Conservation (phyloP, 2,888 invertebrate species). For the Oscheius myriophilus region DNA sequence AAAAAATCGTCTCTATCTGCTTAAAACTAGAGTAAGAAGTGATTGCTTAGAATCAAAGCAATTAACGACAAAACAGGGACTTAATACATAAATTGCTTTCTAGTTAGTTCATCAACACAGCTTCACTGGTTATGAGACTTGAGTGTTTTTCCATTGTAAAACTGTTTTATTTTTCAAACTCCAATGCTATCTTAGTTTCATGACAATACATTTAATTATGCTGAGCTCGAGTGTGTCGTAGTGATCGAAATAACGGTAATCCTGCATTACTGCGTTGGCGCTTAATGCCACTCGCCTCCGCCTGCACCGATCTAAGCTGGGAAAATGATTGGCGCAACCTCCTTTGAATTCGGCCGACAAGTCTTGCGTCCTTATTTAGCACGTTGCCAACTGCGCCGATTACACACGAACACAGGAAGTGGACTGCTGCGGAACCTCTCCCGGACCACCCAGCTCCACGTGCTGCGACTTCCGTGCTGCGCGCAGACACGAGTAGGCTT, state of each 20-base stretch:
- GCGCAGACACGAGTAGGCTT: too few relatives aligned
- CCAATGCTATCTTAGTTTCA: neutral
- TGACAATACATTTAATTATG: neutral
- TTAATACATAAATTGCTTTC: too few relatives aligned
- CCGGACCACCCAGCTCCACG: too few relatives aligned
- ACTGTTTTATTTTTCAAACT: too few relatives aligned
- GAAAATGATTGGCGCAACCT: conserved; percentile 25
- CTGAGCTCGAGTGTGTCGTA: neutral
- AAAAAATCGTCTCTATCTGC: too few relatives aligned
- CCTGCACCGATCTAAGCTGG: conserved; percentile 20
- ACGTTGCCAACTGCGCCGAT: neutral
- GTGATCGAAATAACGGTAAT: neutral
- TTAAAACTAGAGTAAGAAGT: too few relatives aligned
- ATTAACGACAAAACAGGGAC: too few relatives aligned
- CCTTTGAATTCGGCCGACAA: neutral
- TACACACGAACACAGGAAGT: conserved; percentile 20
- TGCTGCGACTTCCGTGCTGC: too few relatives aligned
- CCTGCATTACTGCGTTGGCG: conserved; percentile 15
- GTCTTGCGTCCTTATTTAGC: conserved; percentile 9
- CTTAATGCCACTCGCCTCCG: conserved; percentile 17
- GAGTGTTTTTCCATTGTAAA: too few relatives aligned
- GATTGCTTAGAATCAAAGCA: too few relatives aligned
- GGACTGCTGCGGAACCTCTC: neutral
- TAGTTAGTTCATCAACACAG: too few relatives aligned
- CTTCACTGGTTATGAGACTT: too few relatives aligned